Base-by-base conservation (phyloP, 2,113 vertebrate species). In the Seriola dumerili region DNA sequence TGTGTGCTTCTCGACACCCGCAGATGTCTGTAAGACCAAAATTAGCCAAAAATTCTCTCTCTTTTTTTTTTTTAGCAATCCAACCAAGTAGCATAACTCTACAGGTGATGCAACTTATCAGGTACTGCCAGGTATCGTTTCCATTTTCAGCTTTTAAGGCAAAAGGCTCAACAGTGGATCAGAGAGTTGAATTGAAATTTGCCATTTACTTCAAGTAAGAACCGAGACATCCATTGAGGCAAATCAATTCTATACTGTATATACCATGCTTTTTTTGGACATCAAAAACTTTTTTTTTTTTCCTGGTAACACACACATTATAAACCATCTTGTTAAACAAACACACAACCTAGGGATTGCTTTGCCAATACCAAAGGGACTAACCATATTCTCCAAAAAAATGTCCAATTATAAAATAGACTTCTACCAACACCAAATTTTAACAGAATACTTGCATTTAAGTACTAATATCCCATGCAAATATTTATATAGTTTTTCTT, bases 131-230 rank as follows among this genome's bases (percentile, higher is more conserved):
- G 92, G 91, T 85, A 79, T 89, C 76, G 4, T 87, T 90, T 91
- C 74, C 72, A 67, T 84, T 90, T 80, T 87, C 75, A 89, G 85
- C 88, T 88, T 93, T 94, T 93, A 94, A 93, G 94, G 92, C 92
- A 93, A 94, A 94, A 93, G 94, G 94, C 92, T 94, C 91, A 93
- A 93, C 94, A 94, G 93, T 93, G 91, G 92, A 93, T 93, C 90
- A 93, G 71, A 87, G 76, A 91, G 91, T 88, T 91, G 87, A 91
- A 93, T 93, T 90, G 87, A 91, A 92, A 90, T 94, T 94, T 91
- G 93, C 92, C 84, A 68, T 91, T 89, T 90, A 89, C 81, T 94
- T 94, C 93, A 94, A 93, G 94, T 94, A 94, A 93, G 78, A 91
- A 93, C 71, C 81, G 72, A 91, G 89, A 91, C 91, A 92, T 93